Base-by-base conservation (phyloP, 2,888 invertebrate species). In the Acanthacorydalis orientalis region DNA sequence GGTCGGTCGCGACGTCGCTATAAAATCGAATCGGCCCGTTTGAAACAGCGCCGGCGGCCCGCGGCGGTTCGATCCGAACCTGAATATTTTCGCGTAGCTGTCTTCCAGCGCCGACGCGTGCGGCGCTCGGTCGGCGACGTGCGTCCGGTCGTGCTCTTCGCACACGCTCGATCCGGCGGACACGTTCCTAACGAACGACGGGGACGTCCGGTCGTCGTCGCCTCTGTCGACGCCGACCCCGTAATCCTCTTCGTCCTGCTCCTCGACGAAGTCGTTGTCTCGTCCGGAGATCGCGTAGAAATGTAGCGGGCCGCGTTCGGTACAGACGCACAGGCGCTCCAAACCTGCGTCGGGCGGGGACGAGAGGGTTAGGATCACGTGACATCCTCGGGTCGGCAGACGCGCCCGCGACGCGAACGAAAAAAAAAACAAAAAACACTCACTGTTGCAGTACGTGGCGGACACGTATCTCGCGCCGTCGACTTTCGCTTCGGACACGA, bases 241-340 rank as follows among this genome's bases (percentile, higher is more conserved):
- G 41, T 73, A 61, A 48, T 80, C 79, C 31, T 80, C 77, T 42
- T 84, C 81, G 40, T 85, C 85, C 45, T 77, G 72, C 57, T 86
- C 83, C 53, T 80, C 82, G 0, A 74, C 66, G 1, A 79, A 77
- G 58, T 84, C 83, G 53, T 76, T 80, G 54, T 84, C 84, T 1
- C 73, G 69, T 49, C 83, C 80, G 51, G 80, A 80, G 31, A 88
- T 67, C 0, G 83, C 78, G 59, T 83, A 88, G 65, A 91, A 90
- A 59, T 87, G 82, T 45, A 91, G 73, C 51, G 81, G 78, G 4
- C 91, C 91, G 47, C 77, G 75, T 55, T 76, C 77, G 1, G 90
- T 88, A 40, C 86, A 83, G 2, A 82, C 85, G 62, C 91, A 91
- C 32, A 92, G 69, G 43, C 89, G 74, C 59, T 92, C 91, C 50